These are phyloP conservation scores for Cyclargus thomasi DNA, from an alignment of 1,140 invertebrate genomes.

Conservation along the genomic window DNA sequence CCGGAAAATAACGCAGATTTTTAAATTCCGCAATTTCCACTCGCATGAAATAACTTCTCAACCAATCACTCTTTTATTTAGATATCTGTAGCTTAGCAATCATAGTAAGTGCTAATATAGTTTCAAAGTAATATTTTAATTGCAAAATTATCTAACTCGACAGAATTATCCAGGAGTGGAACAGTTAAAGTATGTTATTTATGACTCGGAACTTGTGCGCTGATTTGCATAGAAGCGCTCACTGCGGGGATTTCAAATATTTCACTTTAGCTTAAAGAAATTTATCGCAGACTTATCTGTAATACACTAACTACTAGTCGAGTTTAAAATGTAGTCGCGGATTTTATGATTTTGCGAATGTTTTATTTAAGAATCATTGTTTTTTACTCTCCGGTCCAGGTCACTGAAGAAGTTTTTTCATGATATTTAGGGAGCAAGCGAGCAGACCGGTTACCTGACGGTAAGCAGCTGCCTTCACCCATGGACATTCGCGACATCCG, in stretches of 20 bases:
- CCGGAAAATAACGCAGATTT: no score
- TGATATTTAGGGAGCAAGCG: no score
- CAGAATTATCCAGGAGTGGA: neutral
- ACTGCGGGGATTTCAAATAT: slow-evolving; percentile 6
- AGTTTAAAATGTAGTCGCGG: neutral
- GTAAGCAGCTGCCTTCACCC: no score
- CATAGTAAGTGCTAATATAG: neutral
- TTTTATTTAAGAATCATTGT: no score
- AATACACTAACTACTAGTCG: slow-evolving; percentile 1
- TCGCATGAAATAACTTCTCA: no score
- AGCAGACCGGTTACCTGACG: no score
- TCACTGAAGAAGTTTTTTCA: no score
- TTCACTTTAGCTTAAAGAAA: slow-evolving; percentile 16
- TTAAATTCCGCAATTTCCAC: no score
- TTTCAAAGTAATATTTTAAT: neutral
- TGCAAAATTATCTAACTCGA: neutral
- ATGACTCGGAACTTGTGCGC: neutral
- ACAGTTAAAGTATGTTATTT: slow-evolving; percentile 13
- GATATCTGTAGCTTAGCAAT: neutral
- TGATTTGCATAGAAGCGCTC: slow-evolving; percentile 10
- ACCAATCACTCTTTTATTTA: no score
- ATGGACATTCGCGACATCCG: no score
- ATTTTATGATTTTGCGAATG: neutral
- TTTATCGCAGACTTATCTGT: slow-evolving; percentile 7
- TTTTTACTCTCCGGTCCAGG: no score